Percentiles rank a stretch among this genome's conserved stretches.
Conservation (phyloP, 2,888 invertebrate genomes). For the Agriopis leucophaearia region DNA sequence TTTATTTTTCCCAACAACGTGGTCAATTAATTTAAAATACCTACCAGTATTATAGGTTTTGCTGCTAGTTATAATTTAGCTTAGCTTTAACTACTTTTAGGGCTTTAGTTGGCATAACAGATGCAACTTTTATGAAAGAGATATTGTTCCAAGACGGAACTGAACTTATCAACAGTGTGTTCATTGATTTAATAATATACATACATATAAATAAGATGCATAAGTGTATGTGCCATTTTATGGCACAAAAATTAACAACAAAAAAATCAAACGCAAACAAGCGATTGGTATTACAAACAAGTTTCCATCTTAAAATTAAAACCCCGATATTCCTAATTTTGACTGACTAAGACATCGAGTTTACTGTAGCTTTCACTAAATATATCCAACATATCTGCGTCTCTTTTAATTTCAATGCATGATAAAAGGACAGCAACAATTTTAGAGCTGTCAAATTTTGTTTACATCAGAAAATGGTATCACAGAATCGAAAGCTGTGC, state of each 20-base stretch:
- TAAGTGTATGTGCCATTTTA: neutral
- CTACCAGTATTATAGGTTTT: neutral
- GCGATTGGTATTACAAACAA: too few species aligned
- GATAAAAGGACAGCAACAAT: too few species aligned
- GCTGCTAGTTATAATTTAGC: constrained; percentile 20
- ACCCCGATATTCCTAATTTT: too few species aligned
- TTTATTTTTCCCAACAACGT: too few species aligned
- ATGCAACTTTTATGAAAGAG: constrained; percentile 65
- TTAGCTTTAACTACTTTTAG: constrained; percentile 33
- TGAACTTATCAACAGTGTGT: constrained; percentile 43
- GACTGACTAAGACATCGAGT: too few species aligned
- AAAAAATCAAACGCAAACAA: neutral
- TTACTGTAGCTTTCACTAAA: too few species aligned
- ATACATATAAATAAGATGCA: neutral
- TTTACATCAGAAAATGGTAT: too few species aligned
- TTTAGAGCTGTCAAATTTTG: too few species aligned
- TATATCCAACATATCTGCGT: too few species aligned
- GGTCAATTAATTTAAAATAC: neutral
- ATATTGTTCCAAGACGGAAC: constrained; percentile 62
- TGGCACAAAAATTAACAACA: neutral
- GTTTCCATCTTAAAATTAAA: too few species aligned
- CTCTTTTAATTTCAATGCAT: too few species aligned
- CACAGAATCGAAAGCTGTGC: too few species aligned
- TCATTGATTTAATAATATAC: constrained; percentile 47
- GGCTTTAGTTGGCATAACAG: constrained; percentile 52